Evolutionary conservation across 2,888 invertebrate species (phyloP).

Genomic region (Ormyrus nitidulus): DNA sequence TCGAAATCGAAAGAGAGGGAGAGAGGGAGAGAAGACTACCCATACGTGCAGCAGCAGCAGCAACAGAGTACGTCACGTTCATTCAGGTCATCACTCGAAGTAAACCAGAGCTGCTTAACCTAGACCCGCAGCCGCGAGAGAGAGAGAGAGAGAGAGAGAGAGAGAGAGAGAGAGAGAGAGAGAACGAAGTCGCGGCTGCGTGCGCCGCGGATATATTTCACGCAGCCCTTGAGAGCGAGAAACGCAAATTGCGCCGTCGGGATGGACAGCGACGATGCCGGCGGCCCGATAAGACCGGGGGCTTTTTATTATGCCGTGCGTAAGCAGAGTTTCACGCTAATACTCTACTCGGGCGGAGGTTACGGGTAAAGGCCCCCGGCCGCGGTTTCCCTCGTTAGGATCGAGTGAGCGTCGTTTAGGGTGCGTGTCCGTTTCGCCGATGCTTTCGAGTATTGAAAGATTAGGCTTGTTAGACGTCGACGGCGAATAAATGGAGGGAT

Average conservation of each 20-base stretch:
- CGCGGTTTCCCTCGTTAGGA: too few relatives aligned
- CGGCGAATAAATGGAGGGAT: not conserved
- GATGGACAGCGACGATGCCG: not conserved
- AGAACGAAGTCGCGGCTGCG: conserved; percentile 32
- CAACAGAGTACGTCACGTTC: conserved; percentile 49
- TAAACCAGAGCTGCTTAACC: conserved; percentile 56
- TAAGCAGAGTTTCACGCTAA: too few relatives aligned
- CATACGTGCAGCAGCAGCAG: too few relatives aligned
- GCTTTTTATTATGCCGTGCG: too few relatives aligned
- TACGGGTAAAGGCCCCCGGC: too few relatives aligned
- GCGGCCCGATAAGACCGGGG: not conserved
- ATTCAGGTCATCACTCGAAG: conserved; percentile 56
- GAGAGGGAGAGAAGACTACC: not conserved
- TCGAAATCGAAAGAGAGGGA: conserved; percentile 39
- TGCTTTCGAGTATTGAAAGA: too few relatives aligned
- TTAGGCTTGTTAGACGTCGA: not conserved
- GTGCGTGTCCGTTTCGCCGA: too few relatives aligned
- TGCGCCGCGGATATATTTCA: conserved; percentile 55
- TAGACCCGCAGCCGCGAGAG: conserved; percentile 46
- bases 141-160: not conserved
- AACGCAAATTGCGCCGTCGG: conserved; percentile 37
- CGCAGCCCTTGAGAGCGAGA: conserved; percentile 1
- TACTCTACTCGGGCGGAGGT: too few relatives aligned
- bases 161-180: not conserved
- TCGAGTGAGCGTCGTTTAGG: too few relatives aligned